Conservation (phyloP, 2,888 invertebrate genomes). For the Chymomyza fuscimana region DNA sequence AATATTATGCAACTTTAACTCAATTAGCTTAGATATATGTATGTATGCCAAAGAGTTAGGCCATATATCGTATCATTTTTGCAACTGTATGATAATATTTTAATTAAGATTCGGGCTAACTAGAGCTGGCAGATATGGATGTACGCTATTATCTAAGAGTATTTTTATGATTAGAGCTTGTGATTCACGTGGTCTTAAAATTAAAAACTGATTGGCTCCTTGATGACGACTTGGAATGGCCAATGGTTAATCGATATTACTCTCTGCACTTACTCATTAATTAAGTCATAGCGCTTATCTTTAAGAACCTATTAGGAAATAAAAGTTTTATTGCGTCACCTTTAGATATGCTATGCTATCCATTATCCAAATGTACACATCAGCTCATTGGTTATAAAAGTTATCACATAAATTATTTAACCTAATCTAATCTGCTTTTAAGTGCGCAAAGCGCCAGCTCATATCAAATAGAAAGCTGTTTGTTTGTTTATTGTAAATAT, state of each 20-base stretch:
- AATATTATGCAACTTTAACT: conserved; percentile 1
- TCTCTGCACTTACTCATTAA: conserved; percentile 18
- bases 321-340: neutral
- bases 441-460: conserved; percentile 43
- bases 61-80: conserved; percentile 1
- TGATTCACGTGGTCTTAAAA: conserved; percentile 5
- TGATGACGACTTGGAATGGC: neutral
- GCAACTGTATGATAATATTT: conserved; percentile 1
- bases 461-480: conserved; percentile 23
- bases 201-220: neutral
- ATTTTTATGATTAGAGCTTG: neutral
- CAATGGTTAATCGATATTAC: neutral
- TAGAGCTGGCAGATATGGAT: neutral
- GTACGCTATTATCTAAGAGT: neutral
- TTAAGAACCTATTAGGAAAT: neutral
- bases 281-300: conserved; percentile 24
- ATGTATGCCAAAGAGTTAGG: neutral
- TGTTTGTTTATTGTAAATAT: conserved; percentile 15
- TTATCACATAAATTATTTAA: conserved; percentile 20
- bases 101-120: conserved; percentile 1
- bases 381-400: neutral
- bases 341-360: conserved; percentile 5
- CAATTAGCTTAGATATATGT: conserved; percentile 46
- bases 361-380: neutral
- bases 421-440: conserved; percentile 46